Evolutionary conservation across 2,888 invertebrate species (phyloP).

Genomic region (Cantharis lateralis): DNA sequence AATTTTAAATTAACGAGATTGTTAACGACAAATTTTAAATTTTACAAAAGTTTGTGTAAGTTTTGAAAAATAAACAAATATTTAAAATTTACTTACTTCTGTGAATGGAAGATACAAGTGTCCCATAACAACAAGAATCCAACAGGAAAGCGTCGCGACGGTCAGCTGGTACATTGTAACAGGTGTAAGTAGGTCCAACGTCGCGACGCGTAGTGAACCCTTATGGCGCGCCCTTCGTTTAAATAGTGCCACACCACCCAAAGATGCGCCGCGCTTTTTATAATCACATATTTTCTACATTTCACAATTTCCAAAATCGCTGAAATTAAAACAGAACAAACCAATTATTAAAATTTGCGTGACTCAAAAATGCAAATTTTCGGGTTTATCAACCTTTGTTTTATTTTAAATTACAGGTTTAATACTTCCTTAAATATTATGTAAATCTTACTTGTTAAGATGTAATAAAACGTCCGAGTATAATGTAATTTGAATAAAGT

Average conservation of each 20-base stretch:
- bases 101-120: slow-evolving; percentile 25
- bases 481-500: background rate
- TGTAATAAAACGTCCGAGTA: background rate
- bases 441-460: background rate
- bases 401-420: background rate
- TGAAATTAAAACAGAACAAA: background rate
- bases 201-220: slow-evolving; percentile 45
- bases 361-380: background rate
- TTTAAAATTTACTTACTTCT: slow-evolving; percentile 27
- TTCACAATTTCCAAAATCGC: background rate
- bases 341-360: background rate
- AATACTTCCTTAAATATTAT: background rate
- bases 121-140: slow-evolving; percentile 33
- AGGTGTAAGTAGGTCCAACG: slow-evolving; percentile 42
- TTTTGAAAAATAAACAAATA: background rate
- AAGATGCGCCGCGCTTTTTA: slow-evolving; percentile 43
- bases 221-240: slow-evolving; percentile 41
- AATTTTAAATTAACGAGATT: background rate
- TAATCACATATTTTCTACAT: background rate
- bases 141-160: slow-evolving; percentile 38
- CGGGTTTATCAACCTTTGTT: background rate
- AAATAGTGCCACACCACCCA: slow-evolving; percentile 45
- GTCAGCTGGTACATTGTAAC: slow-evolving; percentile 44
- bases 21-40: background rate
- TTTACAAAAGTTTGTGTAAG: background rate